phyloP scores from a whole-genome alignment of 2,797 vertebrate genomes.

The Gadopsis bispinosus region DNA sequence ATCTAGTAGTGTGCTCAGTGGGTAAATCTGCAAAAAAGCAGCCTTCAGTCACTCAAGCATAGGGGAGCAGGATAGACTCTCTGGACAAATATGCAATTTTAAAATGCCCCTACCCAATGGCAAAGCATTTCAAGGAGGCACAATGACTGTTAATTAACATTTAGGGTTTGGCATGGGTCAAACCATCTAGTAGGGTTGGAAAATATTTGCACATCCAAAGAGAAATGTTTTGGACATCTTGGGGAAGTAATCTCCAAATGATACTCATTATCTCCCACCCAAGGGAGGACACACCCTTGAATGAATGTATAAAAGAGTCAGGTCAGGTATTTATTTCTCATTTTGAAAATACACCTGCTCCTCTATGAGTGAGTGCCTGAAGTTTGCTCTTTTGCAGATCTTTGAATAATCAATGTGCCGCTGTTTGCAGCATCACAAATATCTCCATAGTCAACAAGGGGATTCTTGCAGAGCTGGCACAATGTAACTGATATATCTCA shows the following conservation, averaged over 20 bases:
- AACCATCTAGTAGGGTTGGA: not conserved
- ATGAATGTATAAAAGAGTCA: not conserved
- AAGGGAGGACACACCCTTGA: not conserved
- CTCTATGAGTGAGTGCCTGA: not conserved
- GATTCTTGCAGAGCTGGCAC: slow-evolving; percentile 4
- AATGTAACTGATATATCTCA: slow-evolving; percentile 16
- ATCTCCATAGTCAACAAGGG: not conserved
- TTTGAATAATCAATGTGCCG: slow-evolving; percentile 17
- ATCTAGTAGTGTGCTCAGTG: too few species aligned
- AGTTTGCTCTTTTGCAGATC: not conserved
- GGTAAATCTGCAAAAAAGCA: not conserved
- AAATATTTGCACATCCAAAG: not conserved
- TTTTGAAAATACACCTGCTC: not conserved
- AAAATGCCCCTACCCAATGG: not conserved
- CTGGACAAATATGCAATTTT: not conserved
- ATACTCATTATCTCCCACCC: not conserved
- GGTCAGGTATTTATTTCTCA: not conserved
- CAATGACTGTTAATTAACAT: not conserved
- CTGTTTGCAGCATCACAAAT: slow-evolving; percentile 20
- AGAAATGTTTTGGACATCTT: not conserved
- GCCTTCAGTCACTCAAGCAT: not conserved
- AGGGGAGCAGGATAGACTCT: not conserved
- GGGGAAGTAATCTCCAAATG: not conserved
- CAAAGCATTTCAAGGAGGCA: not conserved
- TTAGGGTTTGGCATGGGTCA: not conserved